A percentile compares a stretch with the other conserved stretches of the same genome.
phyloP scores from a whole-genome alignment of 2,888 invertebrate species.

The Nomada ferruginata region DNA sequence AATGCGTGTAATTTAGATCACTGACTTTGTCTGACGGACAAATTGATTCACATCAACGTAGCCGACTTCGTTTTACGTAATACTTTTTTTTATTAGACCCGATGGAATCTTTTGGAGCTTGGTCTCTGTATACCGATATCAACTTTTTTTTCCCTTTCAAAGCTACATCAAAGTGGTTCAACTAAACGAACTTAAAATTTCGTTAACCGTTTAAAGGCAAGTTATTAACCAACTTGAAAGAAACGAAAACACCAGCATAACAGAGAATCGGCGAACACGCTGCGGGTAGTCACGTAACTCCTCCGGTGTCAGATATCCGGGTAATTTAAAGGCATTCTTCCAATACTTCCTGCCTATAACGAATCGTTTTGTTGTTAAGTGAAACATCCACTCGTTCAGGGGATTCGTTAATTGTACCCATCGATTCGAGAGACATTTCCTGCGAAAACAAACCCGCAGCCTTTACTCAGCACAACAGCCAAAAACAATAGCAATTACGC shows the following conservation, averaged over 20 bases:
- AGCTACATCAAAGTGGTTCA: too few species aligned
- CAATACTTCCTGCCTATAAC: not conserved
- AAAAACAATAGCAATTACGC: conserved; percentile 20
- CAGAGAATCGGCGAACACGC: conserved; percentile 40
- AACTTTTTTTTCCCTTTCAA: too few species aligned
- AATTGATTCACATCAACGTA: conserved; percentile 17
- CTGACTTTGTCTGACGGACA: conserved; percentile 20
- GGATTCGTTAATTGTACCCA: conserved; percentile 15
- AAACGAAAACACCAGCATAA: conserved; percentile 57
- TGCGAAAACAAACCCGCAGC: conserved; percentile 15
- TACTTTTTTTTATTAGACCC: too few species aligned
- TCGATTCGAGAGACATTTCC: not conserved
- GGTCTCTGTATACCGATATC: not conserved
- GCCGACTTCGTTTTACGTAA: not conserved
- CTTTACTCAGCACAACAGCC: not conserved
- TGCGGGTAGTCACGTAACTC: conserved; percentile 53
- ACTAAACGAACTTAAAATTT: too few species aligned
- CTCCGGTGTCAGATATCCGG: conserved; percentile 3
- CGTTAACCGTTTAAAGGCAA: conserved; percentile 11
- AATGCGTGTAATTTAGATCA: conserved; percentile 26
- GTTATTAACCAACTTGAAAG: conserved; percentile 60
- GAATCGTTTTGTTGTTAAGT: not conserved
- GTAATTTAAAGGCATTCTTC: conserved; percentile 32
- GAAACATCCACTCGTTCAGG: not conserved
- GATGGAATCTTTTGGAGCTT: conserved; percentile 3